These are phyloP conservation scores for Poecile atricapillus DNA, from an alignment of 2,113 vertebrate genomes.

Conservation along the genomic window DNA sequence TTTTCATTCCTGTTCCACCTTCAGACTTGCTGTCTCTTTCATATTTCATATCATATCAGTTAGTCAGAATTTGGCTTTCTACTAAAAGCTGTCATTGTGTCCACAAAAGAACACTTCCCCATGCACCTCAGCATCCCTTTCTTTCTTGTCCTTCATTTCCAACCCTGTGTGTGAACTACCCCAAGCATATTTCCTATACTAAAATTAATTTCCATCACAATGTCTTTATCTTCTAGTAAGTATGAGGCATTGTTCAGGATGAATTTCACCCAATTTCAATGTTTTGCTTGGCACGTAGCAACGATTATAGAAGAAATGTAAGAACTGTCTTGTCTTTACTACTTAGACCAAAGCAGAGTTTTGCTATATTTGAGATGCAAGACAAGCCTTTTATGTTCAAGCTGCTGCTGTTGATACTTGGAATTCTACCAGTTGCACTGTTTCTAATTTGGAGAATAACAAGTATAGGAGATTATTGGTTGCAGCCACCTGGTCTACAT, in stretches of 20 bases:
- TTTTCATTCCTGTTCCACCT: not conserved
- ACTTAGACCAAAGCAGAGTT: not conserved
- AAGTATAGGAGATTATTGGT: not conserved
- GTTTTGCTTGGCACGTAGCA: not conserved
- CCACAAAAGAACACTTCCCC: not conserved
- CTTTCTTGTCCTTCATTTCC: not conserved
- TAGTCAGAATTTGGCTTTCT: not conserved
- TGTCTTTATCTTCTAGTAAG: not conserved
- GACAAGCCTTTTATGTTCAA: not conserved
- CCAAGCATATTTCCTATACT: not conserved
- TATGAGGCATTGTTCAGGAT: not conserved
- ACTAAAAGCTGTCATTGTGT: not conserved
- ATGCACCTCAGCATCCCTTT: not conserved
- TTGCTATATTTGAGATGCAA: not conserved
- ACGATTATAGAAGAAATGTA: not conserved
- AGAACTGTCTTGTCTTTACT: not conserved
- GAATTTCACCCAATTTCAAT: not conserved
- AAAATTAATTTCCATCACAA: not conserved
- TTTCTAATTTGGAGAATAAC: conserved; percentile 2
- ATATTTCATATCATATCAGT: not conserved
- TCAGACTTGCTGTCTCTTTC: not conserved
- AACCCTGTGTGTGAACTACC: not conserved
- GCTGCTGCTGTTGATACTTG: not conserved
- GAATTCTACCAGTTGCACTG: not conserved
- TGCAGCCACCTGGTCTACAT: not conserved